A percentile compares a stretch with the other conserved stretches of the same genome.
Evolutionary conservation across 2,888 invertebrate species (phyloP).

Genomic region (Nomada lathburiana): DNA sequence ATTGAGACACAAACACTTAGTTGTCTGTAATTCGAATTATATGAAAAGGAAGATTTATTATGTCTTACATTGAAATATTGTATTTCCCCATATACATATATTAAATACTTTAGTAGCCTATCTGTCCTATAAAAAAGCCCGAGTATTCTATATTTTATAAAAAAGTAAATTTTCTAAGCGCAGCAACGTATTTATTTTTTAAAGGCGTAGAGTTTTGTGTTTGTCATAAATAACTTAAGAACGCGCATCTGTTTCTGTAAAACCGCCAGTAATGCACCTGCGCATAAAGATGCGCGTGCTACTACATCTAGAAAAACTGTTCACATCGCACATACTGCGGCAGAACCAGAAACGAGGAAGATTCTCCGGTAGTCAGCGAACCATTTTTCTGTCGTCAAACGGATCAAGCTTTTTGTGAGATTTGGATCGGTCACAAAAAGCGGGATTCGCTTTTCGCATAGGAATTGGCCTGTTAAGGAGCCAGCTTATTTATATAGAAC

Average conservation of each 20-base stretch:
- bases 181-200: neutral
- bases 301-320: conserved; percentile 56
- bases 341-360: conserved; percentile 74
- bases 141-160: neutral
- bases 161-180: neutral
- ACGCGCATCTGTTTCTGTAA: conserved; percentile 44
- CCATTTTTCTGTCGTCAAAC: conserved; percentile 84
- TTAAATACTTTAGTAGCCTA: neutral
- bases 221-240: neutral
- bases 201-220: neutral
- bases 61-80: too few species aligned
- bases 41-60: neutral
- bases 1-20: neutral
- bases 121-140: neutral
- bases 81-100: neutral
- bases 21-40: neutral
- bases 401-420: conserved; percentile 85
- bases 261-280: conserved; percentile 63
- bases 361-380: conserved; percentile 79
- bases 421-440: conserved; percentile 84
- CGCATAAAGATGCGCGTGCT: conserved; percentile 65
- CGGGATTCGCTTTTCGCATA: conserved; percentile 85
- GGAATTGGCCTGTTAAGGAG: conserved; percentile 80
- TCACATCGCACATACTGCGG: conserved; percentile 63
- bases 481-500: conserved; percentile 65